phyloP scores from a whole-genome alignment of 2,888 invertebrate species.

The Pharmacophagus antenor region DNA sequence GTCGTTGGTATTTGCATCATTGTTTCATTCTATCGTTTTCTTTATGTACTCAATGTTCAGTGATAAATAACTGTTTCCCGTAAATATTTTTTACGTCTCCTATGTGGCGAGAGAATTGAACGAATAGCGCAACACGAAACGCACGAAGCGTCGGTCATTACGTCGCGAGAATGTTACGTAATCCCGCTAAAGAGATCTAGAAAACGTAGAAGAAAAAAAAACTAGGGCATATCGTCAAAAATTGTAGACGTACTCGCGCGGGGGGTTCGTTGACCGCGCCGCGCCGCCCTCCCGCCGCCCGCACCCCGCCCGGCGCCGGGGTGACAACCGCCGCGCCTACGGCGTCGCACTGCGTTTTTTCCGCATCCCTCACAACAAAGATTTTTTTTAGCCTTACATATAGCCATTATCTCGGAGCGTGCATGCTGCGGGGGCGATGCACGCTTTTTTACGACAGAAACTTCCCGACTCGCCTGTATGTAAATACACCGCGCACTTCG shows the following conservation, averaged over 20 bases:
- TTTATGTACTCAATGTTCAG: neutral
- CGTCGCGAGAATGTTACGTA: slow-evolving; percentile 33
- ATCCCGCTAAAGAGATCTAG: slow-evolving; percentile 28
- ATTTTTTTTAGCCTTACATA: neutral
- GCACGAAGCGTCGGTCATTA: slow-evolving; percentile 5
- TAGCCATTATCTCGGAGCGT: neutral
- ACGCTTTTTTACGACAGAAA: neutral
- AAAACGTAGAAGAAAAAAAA: too few relatives aligned
- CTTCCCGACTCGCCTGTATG: neutral
- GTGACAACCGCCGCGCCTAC: slow-evolving; percentile 17
- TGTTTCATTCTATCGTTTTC: slow-evolving; percentile 1
- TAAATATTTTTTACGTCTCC: neutral
- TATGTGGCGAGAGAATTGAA: neutral
- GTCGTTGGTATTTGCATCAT: slow-evolving; percentile 5
- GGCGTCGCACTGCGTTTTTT: neutral
- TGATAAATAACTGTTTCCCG: neutral
- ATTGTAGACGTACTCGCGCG: slow-evolving; percentile 68
- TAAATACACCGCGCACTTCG: neutral
- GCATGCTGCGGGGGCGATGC: neutral
- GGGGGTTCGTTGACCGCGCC: slow-evolving; percentile 71
- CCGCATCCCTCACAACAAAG: neutral
- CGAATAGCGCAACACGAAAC: slow-evolving; percentile 1
- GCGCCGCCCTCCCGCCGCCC: slow-evolving; percentile 50
- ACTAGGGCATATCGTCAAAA: slow-evolving; percentile 68
- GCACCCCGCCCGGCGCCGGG: slow-evolving; percentile 43